Evolutionary conservation across 2,113 vertebrate species (phyloP).

Genomic region (Gallinago undulata): DNA sequence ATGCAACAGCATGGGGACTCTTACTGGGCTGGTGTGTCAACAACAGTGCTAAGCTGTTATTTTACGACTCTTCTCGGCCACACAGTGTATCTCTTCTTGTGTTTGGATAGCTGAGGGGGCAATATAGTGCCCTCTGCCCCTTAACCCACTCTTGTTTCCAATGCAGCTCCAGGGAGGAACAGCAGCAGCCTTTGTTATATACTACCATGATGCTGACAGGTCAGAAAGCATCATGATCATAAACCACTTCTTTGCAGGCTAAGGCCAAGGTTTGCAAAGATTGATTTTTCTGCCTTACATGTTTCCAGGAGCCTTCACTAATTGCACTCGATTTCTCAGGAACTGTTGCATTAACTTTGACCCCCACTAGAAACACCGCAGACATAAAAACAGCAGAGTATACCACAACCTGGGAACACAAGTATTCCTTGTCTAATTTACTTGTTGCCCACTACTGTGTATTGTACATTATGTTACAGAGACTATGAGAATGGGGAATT

Average conservation of each 20-base stretch:
- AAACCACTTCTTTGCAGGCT: conserved; percentile 5
- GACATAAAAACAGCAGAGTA: not conserved
- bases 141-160: not conserved
- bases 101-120: not conserved
- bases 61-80: not conserved
- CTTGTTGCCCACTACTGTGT: not conserved
- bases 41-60: not conserved
- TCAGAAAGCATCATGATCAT: conserved; percentile 7
- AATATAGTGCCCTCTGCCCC: not conserved
- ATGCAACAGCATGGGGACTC: not conserved
- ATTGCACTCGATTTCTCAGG: not conserved
- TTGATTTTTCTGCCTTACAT: not conserved
- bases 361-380: not conserved
- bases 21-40: not conserved
- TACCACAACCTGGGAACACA: not conserved
- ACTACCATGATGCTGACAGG: not conserved
- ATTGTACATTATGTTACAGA: not conserved
- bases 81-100: not conserved
- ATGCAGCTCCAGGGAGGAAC: not conserved
- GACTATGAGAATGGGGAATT: not conserved
- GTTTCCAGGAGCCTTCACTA: conserved; percentile 26
- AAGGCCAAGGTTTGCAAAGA: conserved; percentile 1
- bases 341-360: conserved; percentile 2
- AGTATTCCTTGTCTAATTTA: not conserved
- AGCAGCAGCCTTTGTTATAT: not conserved